Evolutionary conservation across 37 sponge, comb jelly and placozoan species (phyloP), one percentile per base, ranked within the genome.

Genomic region (Hexactinellida sp.): DNA sequence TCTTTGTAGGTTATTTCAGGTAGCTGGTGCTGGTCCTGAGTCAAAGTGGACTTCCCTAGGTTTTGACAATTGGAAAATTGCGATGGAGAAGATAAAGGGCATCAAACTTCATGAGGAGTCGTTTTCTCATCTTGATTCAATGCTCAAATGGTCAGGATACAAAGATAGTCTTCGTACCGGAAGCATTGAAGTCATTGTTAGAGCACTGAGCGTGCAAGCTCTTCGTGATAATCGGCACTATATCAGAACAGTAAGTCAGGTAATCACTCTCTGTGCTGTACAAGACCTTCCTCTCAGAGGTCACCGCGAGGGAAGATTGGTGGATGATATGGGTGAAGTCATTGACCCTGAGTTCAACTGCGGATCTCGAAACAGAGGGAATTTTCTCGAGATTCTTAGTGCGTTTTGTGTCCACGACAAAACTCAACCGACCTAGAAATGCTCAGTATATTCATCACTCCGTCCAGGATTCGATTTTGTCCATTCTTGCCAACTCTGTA

Each of bases 291-390:
- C 52, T 47, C 52, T 47, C 52, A 47, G 52, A 47, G 52, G 52
- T 47, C 52, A 47, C 13, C 52, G 52, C 16, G 52, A 47, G 52
- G 52, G 52, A 47, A 47, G 52, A 47, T 25, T 63, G 76, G 76
- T 63, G 30, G 76, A 63, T n/a, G 21, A 25, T 25, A n/a, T 25
- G 30, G 76, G 76, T n/a, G 76, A 63, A 63, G 28, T 25, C 16
- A 47, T 63, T 63, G 76, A 63, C 28, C 76, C 21, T 25, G 76
- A n/a, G 21, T 63, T 63, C 30, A 63, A 63, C 76, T 63, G 76
- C 30, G 76, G 76, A 63, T 10, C 76, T n/a, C 76, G 76, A 63
- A 63, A 63, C 76, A 63, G 76, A 63, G 76, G 76, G 30, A 63
- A 63, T 28, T 63, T 63, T 63, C 30, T 63, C 28, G 76, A 32